Percentiles rank a stretch among this genome's conserved stretches.
These are phyloP conservation scores for Tiliacea aurago DNA, from an alignment of 2,888 invertebrate species.

Conservation along the genomic window DNA sequence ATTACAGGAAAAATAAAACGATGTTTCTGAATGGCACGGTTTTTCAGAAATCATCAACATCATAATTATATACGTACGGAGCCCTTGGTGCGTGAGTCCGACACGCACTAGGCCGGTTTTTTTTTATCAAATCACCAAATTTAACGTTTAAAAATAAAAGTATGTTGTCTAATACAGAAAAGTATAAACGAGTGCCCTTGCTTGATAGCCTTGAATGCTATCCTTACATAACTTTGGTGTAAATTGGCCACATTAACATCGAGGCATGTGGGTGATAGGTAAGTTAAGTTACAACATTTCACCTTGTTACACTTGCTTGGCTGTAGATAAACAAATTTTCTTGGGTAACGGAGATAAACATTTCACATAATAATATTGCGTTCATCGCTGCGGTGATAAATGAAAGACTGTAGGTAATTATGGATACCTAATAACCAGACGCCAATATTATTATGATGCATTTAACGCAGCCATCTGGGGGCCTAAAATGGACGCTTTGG, in stretches of 20 bases:
- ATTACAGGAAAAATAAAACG: no score
- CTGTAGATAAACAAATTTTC: background rate
- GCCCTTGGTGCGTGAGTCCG: no score
- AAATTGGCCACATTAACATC: conserved; percentile 30
- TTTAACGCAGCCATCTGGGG: no score
- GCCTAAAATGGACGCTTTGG: no score
- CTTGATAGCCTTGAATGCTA: conserved; percentile 30
- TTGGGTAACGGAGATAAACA: background rate
- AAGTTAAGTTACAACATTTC: conserved; percentile 37
- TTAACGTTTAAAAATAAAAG: no score
- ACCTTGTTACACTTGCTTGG: conserved; percentile 37
- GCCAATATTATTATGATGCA: background rate
- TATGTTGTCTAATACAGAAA: background rate
- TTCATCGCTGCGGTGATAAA: background rate
- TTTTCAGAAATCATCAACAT: no score
- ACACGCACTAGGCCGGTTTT: no score
- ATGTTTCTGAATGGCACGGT: no score
- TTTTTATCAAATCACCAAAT: no score
- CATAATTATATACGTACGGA: no score
- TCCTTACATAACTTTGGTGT: conserved; percentile 5
- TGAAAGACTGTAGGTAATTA: background rate
- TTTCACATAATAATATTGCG: background rate
- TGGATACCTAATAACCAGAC: background rate
- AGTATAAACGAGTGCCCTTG: conserved; percentile 27
- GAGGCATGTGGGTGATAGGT: conserved; percentile 43